phyloP scores from a whole-genome alignment of 2,797 vertebrate genomes.

The Cichlasoma orientale region DNA sequence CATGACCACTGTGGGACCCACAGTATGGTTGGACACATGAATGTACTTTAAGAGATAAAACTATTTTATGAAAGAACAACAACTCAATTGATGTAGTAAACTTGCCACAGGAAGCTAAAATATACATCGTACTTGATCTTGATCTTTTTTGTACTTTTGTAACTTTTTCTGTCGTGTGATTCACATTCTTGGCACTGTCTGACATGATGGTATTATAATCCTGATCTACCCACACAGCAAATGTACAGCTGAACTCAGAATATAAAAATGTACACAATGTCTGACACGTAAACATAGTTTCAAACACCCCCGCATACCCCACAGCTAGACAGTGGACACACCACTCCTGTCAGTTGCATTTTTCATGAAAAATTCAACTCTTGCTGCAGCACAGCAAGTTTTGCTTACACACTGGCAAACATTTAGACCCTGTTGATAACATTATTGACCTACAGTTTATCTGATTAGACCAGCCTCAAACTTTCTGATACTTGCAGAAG shows the following conservation, averaged over 20 bases:
- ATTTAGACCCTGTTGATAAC: background rate
- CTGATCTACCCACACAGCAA: slow-evolving; percentile 50
- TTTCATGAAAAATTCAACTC: slow-evolving; percentile 1
- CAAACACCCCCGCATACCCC: slow-evolving; percentile 56
- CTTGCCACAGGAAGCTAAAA: background rate
- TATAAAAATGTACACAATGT: slow-evolving; percentile 42
- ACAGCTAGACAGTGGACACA: slow-evolving; percentile 30
- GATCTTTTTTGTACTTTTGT: slow-evolving; percentile 20
- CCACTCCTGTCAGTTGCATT: slow-evolving; percentile 24
- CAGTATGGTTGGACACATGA: too few species aligned
- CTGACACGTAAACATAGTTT: slow-evolving; percentile 45
- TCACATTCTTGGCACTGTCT: slow-evolving; percentile 45
- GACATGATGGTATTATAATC: slow-evolving; percentile 28
- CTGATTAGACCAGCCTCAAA: background rate
- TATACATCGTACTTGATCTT: background rate
- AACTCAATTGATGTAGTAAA: background rate
- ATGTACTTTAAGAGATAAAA: background rate
- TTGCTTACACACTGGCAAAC: background rate
- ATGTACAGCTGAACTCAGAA: slow-evolving; percentile 32
- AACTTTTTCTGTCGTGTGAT: slow-evolving; percentile 42
- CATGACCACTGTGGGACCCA: too few species aligned
- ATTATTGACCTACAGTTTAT: background rate
- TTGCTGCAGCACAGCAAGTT: background rate
- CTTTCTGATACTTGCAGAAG: background rate
- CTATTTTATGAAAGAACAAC: background rate